Base-by-base conservation (phyloP, 1,140 invertebrate genomes). In the Antheraea pernyi region DNA sequence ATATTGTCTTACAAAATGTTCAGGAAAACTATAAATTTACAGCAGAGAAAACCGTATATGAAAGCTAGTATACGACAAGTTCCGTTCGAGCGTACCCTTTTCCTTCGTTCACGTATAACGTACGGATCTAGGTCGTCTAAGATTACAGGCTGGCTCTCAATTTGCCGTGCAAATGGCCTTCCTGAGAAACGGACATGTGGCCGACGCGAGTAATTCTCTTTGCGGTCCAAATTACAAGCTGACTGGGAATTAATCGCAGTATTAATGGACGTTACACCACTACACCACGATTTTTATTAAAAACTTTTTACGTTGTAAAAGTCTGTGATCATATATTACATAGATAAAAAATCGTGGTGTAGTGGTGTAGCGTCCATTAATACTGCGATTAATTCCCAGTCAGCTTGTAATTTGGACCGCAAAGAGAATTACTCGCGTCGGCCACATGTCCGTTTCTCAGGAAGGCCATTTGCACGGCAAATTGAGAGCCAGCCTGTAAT, bases 401-500 rank as follows among this genome's bases (percentile, higher is more conserved):
- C 16, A n/a, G 13, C 46, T 53, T 53, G 46, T 53, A 13, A 53
- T 53, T 53, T 16, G 46, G 22, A 48, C 4, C 64, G 48, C 42
- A 67, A 63, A 62, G 19, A 48, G 62, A 68, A 62, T 63, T 53
- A 22, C 67, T 46, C 46, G 42, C 19, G 42, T 19, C 53, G 13
- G 59, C 19, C 60, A 61, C 59, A 19, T 61, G 30, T 36, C 19
- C 62, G 36, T 62, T 68, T 37, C 60, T 68, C 67, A 48, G n/a
- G 67, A 53, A 62, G 67, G 67, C 67, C 18, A 68, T 68, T 68
- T 68, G 48, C 67, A 30, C 19, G 13, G 67, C 60, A 68, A 68
- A 68, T 68, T 68, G 67, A 68, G 67, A 68, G 39, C 59, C 67
- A 61, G 67, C 60, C 48, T 63, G 67, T 68, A 68, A 68, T 68